phyloP scores from a whole-genome alignment of 2,113 vertebrate species.

The Nycticebus coucang region DNA sequence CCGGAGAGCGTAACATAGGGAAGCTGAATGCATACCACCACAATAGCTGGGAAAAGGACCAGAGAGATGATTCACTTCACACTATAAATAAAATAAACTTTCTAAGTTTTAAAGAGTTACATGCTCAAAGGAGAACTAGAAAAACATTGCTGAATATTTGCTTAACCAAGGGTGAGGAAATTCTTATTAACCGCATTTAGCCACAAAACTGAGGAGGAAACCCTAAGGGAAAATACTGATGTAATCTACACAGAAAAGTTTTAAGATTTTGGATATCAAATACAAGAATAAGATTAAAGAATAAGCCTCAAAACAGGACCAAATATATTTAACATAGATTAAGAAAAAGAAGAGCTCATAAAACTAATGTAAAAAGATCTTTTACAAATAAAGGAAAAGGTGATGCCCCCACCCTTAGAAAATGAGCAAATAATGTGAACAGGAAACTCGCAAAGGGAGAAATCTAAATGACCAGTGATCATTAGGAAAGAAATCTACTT shows the following conservation, averaged over 20 bases:
- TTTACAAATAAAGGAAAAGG: background rate
- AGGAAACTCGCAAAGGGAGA: background rate
- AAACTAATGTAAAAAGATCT: background rate
- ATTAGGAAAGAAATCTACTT: background rate
- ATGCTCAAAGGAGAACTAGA: background rate
- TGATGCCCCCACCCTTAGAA: background rate
- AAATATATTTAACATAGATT: background rate
- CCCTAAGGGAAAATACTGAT: background rate
- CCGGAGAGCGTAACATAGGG: rapidly evolving
- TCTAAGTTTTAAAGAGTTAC: background rate
- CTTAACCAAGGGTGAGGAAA: background rate
- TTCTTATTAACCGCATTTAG: background rate
- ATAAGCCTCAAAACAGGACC: background rate
- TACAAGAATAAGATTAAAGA: background rate
- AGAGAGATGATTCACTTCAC: rapidly evolving
- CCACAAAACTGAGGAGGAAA: background rate
- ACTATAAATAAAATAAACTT: background rate
- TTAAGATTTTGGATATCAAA: background rate
- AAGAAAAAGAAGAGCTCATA: background rate
- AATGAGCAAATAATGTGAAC: background rate
- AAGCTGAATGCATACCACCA: rapidly evolving
- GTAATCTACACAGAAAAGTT: background rate
- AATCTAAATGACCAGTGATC: background rate
- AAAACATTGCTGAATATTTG: background rate
- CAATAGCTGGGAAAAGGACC: no score